phyloP scores from a whole-genome alignment of 2,113 vertebrate species.

The Ondatra zibethicus region DNA sequence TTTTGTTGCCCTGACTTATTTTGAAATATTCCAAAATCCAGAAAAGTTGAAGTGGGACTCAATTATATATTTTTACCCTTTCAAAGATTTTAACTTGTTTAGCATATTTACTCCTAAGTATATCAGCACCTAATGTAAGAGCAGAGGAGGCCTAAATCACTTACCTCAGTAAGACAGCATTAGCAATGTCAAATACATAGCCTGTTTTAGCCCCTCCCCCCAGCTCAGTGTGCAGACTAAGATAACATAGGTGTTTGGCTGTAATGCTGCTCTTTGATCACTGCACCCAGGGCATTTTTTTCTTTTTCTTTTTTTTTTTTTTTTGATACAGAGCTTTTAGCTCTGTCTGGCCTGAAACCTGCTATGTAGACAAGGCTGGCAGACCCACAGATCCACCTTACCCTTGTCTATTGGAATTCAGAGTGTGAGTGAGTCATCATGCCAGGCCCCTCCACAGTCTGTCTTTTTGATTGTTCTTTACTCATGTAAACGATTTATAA shows the following conservation, averaged over 20 bases:
- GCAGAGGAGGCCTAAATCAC: neutral
- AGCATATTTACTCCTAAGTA: neutral
- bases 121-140: neutral
- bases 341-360: neutral
- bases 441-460: no score
- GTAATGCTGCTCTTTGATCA: neutral
- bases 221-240: neutral
- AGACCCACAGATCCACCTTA: neutral
- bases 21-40: conserved; percentile 40
- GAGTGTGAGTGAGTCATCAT: neutral
- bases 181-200: neutral
- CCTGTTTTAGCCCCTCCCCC: neutral
- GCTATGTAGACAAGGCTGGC: neutral
- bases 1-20: neutral
- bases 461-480: neutral
- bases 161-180: neutral
- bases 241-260: neutral
- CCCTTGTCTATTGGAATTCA: neutral
- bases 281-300: no score
- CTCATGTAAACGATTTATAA: neutral
- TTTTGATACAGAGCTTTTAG: neutral
- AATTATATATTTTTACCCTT: neutral
- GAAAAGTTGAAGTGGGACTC: conserved; percentile 10
- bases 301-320: neutral
- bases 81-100: neutral